Evolutionary conservation across 2,888 invertebrate genomes (phyloP).

Genomic region (Dolichopus griseipennis): DNA sequence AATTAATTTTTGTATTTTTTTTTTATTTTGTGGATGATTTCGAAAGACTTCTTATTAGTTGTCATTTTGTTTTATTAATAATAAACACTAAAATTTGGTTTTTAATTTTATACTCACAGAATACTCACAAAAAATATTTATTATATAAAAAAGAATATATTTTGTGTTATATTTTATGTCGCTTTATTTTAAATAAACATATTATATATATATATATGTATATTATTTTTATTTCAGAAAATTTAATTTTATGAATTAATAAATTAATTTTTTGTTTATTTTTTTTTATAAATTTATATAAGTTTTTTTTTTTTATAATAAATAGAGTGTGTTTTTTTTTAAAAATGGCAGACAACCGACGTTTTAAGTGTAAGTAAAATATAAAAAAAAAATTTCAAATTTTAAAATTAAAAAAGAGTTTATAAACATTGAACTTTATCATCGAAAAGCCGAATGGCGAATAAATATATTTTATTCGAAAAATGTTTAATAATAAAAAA

Average conservation of each 20-base stretch:
- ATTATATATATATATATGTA: too few species aligned
- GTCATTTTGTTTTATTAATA: too few species aligned
- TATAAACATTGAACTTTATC: not conserved
- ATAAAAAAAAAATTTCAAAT: not conserved
- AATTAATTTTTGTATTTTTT: not conserved
- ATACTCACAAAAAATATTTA: too few species aligned
- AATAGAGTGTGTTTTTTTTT: not conserved
- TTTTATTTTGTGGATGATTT: not conserved
- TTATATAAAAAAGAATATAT: too few species aligned
- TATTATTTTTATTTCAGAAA: not conserved
- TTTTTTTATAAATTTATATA: too few species aligned
- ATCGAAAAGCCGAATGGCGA: constrained; percentile 4
- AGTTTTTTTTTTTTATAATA: too few species aligned
- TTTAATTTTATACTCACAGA: too few species aligned
- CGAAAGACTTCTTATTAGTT: too few species aligned
- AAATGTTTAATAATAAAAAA: too few species aligned
- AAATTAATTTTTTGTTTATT: not conserved
- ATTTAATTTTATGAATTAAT: not conserved
- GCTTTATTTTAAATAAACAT: not conserved
- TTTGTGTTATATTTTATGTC: too few species aligned
- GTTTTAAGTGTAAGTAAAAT: not conserved
- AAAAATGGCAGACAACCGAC: not conserved
- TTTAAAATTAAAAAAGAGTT: too few species aligned
- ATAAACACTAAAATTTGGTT: too few species aligned
- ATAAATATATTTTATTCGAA: not conserved